Evolutionary conservation across 1,140 invertebrate species (phyloP), one percentile per base, ranked within the genome.

Genomic region (Apis mellifera): DNA sequence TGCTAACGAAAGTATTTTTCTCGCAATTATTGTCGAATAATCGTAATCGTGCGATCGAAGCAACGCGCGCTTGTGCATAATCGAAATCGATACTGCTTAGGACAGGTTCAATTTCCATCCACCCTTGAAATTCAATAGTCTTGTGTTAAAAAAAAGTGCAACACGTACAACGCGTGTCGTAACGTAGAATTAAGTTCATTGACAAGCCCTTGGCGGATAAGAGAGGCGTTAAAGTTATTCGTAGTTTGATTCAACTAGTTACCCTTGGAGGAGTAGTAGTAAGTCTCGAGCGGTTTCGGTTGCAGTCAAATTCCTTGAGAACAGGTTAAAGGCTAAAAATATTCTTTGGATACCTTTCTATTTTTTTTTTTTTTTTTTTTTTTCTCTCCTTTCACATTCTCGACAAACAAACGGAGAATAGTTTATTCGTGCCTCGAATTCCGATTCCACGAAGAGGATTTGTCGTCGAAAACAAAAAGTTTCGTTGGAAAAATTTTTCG

Each of bases 61-160:
- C 7, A 2, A 32, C 11, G 9, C 1, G 11, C 3, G 7, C 4
- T 55, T 55, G 8, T 21, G 11, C 26, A 23, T 77, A 57, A 77
- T 75, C n/a, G 23, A 65, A 78, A 71, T 78, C 42, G 55, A 78
- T 50, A 71, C 66, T 23, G n/a, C 2, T 60, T 15, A 50, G 72
- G 26, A 42, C 12, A 23, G 54, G 19, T 3, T 79, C 42, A 26
- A 54, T 15, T 76, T 60, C 65, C 65, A 78, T 54, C n/a, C 42
- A 71, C 72, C 64, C 64, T 82, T 72, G 32, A 85, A 85, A 85
- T 83, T 55, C 21, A 60, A 80, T 80, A 55, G 50, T 73, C 1
- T 12, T 50, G 42, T 15, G 13, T 54, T 1, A 11, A 12, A 19
- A 52, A 11, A 12, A 19, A 52, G 4, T 15, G 32, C 26, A 4